Evolutionary conservation across 1,140 invertebrate genomes (phyloP).

Genomic region (Caenorhabditis remanei): DNA sequence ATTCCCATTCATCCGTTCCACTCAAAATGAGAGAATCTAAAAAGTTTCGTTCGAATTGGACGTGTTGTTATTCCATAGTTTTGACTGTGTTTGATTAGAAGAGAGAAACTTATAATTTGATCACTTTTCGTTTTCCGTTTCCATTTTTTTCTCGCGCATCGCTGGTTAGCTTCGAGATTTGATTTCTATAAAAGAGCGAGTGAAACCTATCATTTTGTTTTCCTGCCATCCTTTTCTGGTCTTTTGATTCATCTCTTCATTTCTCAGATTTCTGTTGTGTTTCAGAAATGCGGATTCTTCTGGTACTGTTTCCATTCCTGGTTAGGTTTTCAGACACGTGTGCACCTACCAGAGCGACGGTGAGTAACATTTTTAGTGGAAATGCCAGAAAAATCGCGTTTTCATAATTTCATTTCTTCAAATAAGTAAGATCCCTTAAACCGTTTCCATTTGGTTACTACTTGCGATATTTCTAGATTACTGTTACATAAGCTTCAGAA

Average conservation of each 20-base stretch:
- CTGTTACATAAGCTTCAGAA: too few relatives aligned
- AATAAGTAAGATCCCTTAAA: too few relatives aligned
- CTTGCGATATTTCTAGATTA: too few relatives aligned
- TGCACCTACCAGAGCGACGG: not conserved
- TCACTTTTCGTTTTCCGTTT: not conserved
- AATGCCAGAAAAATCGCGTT: too few relatives aligned
- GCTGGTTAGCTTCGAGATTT: not conserved
- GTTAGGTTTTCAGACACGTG: not conserved
- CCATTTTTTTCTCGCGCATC: not conserved
- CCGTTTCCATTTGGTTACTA: too few relatives aligned
- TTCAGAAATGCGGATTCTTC: not conserved
- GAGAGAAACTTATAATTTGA: not conserved
- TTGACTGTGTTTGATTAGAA: not conserved
- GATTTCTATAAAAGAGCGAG: not conserved
- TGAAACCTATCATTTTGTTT: conserved; percentile 15
- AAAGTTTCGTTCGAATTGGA: not conserved
- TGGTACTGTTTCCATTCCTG: not conserved
- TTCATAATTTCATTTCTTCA: too few relatives aligned
- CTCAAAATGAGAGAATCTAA: not conserved
- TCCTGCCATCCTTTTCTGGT: not conserved
- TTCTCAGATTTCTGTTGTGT: not conserved
- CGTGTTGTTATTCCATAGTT: not conserved
- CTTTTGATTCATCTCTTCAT: not conserved
- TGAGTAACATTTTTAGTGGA: not conserved
- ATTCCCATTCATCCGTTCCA: not conserved